phyloP scores from a whole-genome alignment of 2,888 invertebrate genomes.

The Spatulosminthurus flaviceps region DNA sequence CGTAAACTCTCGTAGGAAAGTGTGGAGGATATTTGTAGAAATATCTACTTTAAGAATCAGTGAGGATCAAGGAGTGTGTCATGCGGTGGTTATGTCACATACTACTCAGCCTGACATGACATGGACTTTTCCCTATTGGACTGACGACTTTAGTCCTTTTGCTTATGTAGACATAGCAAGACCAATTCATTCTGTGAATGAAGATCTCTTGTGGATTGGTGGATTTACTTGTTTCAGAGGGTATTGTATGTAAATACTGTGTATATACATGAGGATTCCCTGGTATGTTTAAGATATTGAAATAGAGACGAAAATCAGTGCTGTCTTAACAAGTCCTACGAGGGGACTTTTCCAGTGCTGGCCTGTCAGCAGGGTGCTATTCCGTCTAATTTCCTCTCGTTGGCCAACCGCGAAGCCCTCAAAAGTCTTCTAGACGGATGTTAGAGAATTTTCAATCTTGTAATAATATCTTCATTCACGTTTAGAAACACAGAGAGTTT shows the following conservation, averaged over 20 bases:
- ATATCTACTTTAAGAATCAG: background rate
- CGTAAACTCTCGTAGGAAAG: background rate
- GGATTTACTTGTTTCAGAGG: background rate
- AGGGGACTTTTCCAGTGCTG: background rate
- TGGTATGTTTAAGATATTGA: background rate
- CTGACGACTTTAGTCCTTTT: background rate
- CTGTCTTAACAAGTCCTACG: background rate
- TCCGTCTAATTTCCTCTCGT: constrained; percentile 54
- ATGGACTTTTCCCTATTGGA: background rate
- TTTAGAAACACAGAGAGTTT: background rate
- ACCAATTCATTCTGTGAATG: background rate
- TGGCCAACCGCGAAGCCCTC: constrained; percentile 53
- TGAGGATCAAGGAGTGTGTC: background rate
- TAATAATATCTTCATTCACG: constrained; percentile 31
- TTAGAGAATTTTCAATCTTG: constrained; percentile 10
- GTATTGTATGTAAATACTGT: background rate
- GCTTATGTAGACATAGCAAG: no score
- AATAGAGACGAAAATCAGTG: background rate
- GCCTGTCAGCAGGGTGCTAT: constrained; percentile 56
- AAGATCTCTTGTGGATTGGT: background rate
- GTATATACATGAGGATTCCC: background rate
- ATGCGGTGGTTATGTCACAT: constrained; percentile 18
- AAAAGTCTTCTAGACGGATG: constrained; percentile 24
- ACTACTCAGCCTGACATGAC: constrained; percentile 2
- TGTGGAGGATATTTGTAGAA: background rate